A percentile compares a stretch with the other conserved stretches of the same genome.
Conservation (phyloP, 2,113 vertebrate genomes). For the Elachura formosa region DNA sequence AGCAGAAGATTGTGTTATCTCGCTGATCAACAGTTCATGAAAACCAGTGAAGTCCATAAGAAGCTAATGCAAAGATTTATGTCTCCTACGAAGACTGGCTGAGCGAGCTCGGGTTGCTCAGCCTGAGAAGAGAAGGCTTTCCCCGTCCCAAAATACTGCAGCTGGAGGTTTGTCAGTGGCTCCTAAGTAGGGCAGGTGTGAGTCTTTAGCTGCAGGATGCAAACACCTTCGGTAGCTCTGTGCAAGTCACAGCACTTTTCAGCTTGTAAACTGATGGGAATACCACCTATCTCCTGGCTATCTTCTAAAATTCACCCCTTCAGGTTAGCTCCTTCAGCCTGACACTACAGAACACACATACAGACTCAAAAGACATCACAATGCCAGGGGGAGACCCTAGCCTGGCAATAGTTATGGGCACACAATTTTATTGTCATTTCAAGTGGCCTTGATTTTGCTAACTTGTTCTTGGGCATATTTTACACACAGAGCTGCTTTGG, state of each 20-base stretch:
- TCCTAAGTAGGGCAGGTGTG: background rate
- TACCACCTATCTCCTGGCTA: background rate
- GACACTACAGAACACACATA: background rate
- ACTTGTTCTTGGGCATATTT: background rate
- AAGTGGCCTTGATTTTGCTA: background rate
- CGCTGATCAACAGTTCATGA: background rate
- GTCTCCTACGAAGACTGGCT: background rate
- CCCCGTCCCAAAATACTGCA: fast-evolving
- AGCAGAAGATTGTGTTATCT: background rate
- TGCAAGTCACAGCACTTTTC: background rate
- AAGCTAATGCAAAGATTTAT: background rate
- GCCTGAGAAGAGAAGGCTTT: background rate
- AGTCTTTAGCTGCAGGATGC: background rate
- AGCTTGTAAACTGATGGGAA: background rate
- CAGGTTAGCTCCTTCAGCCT: background rate
- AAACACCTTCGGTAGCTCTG: background rate
- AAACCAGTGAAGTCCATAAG: background rate
- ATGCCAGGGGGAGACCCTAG: background rate
- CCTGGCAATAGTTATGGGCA: background rate
- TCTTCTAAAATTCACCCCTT: background rate
- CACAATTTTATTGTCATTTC: background rate
- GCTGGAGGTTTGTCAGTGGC: background rate
- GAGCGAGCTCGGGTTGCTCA: background rate
- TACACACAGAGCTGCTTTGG: background rate
- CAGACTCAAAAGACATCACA: background rate